Percentiles rank a stretch among this genome's conserved stretches.
Evolutionary conservation across 2,888 invertebrate genomes (phyloP).

Genomic region (Germaria angustata): DNA sequence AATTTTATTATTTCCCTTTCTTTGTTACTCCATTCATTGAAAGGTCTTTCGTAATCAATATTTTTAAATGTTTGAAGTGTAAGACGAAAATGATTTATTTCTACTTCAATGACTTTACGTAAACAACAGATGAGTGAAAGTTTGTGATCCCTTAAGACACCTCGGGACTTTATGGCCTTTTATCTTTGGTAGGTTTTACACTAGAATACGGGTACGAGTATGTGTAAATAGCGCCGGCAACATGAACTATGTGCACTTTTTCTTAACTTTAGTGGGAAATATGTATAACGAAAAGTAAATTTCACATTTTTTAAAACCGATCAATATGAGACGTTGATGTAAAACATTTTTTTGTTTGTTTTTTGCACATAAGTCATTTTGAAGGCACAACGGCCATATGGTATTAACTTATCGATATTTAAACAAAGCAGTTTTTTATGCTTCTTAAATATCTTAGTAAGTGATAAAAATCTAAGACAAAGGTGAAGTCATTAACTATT

Average conservation of each 20-base stretch:
- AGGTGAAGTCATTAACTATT: slow-evolving; percentile 54
- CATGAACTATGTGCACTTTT: background rate
- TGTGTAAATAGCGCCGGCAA: background rate
- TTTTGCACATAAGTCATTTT: background rate
- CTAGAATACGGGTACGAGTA: background rate
- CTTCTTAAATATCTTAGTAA: background rate
- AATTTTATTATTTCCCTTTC: background rate
- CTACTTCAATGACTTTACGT: slow-evolving; percentile 19
- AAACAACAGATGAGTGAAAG: slow-evolving; percentile 36
- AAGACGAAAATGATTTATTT: slow-evolving; percentile 8
- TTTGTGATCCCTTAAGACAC: slow-evolving; percentile 33
- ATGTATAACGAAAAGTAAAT: background rate
- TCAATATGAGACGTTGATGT: background rate
- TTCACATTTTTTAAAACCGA: background rate
- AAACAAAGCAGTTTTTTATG: background rate
- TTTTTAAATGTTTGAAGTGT: background rate
- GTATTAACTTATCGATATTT: background rate
- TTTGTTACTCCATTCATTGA: background rate
- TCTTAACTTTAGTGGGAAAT: background rate
- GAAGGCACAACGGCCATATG: background rate
- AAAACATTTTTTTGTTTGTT: too few species aligned
- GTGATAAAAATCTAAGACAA: slow-evolving; percentile 42
- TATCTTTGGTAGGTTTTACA: background rate
- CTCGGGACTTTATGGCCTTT: slow-evolving; percentile 16
- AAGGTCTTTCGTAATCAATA: background rate